Evolutionary conservation across 2,888 invertebrate genomes (phyloP), one percentile per base, ranked within the genome.

Genomic region (Cordilura impudica): DNA sequence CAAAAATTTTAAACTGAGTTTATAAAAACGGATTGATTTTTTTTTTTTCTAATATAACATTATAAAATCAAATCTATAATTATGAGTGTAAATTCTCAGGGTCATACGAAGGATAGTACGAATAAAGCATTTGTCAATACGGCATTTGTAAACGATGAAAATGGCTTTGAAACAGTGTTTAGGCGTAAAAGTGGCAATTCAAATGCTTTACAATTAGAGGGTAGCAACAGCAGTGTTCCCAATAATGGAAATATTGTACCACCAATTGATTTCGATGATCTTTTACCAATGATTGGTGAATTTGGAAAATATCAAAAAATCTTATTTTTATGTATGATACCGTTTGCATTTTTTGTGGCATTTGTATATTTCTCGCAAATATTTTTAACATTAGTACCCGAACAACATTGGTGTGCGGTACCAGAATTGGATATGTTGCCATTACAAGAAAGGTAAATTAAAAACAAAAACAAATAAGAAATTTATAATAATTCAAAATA

Each of bases 321-420:
- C 14, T 90, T 97, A 76, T 97, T 97, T 86, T 85, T 96, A 10
- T 87, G 95, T 83, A 95, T 96, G 95, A 95, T 96, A 73, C 97
- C 97, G 0, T 97, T 96, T 87, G 94, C 95, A 10, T 95, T 95
- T 90, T 96, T 95, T 86, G 95, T 96, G 31, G 95, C 96, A 0
- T 96, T 96, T 90, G 95, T 96, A 5, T 96, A 97, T 88, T 97
- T 97, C 88, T 93, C 95, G 29, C 96, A 97, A 91, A 95, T 97
- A 71, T 97, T 97, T 86, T 94, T 96, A 88, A 95, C 96, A 0
- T 89, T 96, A 0, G 93, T 93, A 76, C 96, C 95, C 0, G 95
- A 95, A 76, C 92, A 94, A 82, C 95, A 96, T 87, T 96, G 96
- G 95, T 97, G 97, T 84, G 91, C 91, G 90, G 91, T 96, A 2